A percentile compares a stretch with the other conserved stretches of the same genome.
These are phyloP conservation scores for Porites australiensis DNA, from an alignment of 64 coral and sea anemone species.

Conservation along the genomic window DNA sequence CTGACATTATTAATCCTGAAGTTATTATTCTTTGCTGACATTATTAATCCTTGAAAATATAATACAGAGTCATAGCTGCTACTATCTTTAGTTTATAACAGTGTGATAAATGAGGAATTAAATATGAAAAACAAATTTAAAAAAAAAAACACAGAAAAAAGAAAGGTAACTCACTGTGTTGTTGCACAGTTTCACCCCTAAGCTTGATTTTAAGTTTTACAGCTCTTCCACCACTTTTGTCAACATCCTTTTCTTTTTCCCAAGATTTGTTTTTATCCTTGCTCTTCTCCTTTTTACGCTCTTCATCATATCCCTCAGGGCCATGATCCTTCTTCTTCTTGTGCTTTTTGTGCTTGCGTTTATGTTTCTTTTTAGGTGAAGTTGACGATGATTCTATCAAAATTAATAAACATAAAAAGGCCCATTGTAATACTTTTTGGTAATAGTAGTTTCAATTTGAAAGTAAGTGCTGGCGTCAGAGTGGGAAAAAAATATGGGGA, in stretches of 20 bases:
- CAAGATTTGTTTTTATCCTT: constrained; percentile 56
- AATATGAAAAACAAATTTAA: no score
- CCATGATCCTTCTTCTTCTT: constrained; percentile 90
- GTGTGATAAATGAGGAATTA: no score
- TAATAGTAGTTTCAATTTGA: no score
- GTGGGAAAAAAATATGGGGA: no score
- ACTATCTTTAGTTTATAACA: no score
- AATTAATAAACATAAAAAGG: neutral
- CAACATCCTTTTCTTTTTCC: constrained; percentile 63
- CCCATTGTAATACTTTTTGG: neutral
- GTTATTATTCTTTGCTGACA: no score
- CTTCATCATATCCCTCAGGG: constrained; percentile 74
- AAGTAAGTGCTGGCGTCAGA: no score
- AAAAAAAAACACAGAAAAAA: no score
- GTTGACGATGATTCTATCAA: constrained; percentile 39
- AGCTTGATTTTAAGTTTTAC: constrained; percentile 97
- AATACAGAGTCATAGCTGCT: no score
- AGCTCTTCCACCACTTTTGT: constrained; percentile 74
- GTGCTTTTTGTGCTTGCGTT: constrained; percentile 98
- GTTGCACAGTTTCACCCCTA: constrained; percentile 94
- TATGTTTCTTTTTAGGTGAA: constrained; percentile 99
- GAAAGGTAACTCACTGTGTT: constrained; percentile 80
- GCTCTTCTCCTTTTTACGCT: constrained; percentile 52
- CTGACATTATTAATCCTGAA: no score
- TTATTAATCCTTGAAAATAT: no score